These are phyloP conservation scores for Eledona agricola DNA, from an alignment of 2,888 invertebrate species.

Conservation along the genomic window DNA sequence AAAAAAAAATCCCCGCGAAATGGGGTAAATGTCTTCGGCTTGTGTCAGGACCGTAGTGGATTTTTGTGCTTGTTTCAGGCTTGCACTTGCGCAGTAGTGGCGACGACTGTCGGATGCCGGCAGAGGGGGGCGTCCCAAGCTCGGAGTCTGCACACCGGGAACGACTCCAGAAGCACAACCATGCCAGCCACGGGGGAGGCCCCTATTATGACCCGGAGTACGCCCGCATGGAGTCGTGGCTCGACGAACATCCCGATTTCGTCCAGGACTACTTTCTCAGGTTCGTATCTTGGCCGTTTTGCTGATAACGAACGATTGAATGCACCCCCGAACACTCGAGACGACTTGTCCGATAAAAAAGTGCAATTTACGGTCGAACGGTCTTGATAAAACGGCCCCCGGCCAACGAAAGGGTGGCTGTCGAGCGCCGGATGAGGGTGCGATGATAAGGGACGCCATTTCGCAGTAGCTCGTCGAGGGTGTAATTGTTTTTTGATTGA, in stretches of 20 bases:
- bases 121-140: slow-evolving; percentile 72
- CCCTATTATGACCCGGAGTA: slow-evolving; percentile 83
- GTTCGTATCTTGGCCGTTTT: too few species aligned
- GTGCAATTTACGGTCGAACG: too few species aligned
- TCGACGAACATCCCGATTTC: slow-evolving; percentile 96
- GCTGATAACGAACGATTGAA: too few species aligned
- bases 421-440: too few species aligned
- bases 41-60: not conserved
- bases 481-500: too few species aligned
- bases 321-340: too few species aligned
- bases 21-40: slow-evolving; percentile 1
- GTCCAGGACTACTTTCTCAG: slow-evolving; percentile 94
- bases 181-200: slow-evolving; percentile 51
- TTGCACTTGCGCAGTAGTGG: slow-evolving; percentile 87
- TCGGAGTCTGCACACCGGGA: slow-evolving; percentile 62
- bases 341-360: too few species aligned
- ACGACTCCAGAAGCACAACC: slow-evolving; percentile 64
- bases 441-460: too few species aligned
- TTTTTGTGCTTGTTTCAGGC: slow-evolving; percentile 69
- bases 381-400: too few species aligned
- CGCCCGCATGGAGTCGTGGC: slow-evolving; percentile 92
- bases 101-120: slow-evolving; percentile 79
- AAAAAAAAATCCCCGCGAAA: too few species aligned
- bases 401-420: too few species aligned
- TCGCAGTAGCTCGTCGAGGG: too few species aligned